phyloP scores from a whole-genome alignment of 1,140 invertebrate genomes.

The Tribolium madens region DNA sequence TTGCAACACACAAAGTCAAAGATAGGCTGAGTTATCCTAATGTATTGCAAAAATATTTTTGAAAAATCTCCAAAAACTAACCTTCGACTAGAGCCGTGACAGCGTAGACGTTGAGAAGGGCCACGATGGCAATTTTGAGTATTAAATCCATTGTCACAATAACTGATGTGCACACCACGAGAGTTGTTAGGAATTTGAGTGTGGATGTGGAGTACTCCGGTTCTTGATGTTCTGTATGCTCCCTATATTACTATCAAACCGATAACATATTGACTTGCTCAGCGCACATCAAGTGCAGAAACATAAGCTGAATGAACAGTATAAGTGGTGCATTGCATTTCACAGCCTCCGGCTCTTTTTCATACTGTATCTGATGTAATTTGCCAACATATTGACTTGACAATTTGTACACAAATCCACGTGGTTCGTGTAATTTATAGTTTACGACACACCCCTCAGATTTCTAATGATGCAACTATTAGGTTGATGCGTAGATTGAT shows the following conservation, averaged over 20 bases:
- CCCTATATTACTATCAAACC: conserved; percentile 49
- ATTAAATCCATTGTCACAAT: conserved; percentile 29
- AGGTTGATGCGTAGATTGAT: conserved; percentile 10
- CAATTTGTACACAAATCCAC: conserved; percentile 52
- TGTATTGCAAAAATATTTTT: conserved; percentile 28
- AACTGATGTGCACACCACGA: conserved; percentile 43
- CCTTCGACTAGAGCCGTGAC: conserved; percentile 38
- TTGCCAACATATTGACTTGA: conserved; percentile 47
- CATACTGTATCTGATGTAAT: conserved; percentile 50
- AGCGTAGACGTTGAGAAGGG: conserved; percentile 18
- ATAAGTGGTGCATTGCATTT: conserved; percentile 52
- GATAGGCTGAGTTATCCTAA: background rate
- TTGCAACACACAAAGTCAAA: conserved; percentile 12
- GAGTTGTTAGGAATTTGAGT: conserved; percentile 47
- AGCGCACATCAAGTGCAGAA: conserved; percentile 38
- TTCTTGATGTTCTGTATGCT: conserved; percentile 48
- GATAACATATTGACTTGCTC: conserved; percentile 51
- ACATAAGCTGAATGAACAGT: conserved; percentile 47
- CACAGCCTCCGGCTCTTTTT: conserved; percentile 49
- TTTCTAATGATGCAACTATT: background rate
- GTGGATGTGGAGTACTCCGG: conserved; percentile 41
- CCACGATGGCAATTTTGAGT: conserved; percentile 26
- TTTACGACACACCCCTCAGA: background rate
- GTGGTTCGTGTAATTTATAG: conserved; percentile 35
- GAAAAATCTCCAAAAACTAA: conserved; percentile 17